Conservation (phyloP, 2,113 vertebrate species). For the Pollachius pollachius region DNA sequence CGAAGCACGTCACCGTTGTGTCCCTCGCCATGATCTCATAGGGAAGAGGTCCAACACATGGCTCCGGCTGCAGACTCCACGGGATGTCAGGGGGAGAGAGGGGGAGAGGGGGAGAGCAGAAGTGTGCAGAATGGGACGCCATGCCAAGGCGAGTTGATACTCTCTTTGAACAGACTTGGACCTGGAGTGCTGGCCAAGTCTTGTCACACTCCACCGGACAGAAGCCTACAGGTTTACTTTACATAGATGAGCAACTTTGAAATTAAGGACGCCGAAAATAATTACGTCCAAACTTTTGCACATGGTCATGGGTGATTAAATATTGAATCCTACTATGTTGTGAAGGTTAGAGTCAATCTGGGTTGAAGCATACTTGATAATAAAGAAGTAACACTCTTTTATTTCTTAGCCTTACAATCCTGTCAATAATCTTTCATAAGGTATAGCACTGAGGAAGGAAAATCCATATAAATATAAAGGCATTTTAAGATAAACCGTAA, state of each 20-base stretch:
- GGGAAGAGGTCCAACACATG: constrained; percentile 46
- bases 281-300: too few relatives aligned
- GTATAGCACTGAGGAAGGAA: too few relatives aligned
- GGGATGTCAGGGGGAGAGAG: not conserved
- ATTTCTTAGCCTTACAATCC: too few relatives aligned
- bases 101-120: constrained; percentile 13
- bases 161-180: constrained; percentile 61
- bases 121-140: constrained; percentile 40
- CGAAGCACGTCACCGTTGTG: not conserved
- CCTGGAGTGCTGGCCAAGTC: constrained; percentile 51
- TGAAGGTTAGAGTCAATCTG: too few relatives aligned
- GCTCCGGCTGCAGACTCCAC: constrained; percentile 46
- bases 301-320: too few relatives aligned
- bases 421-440: too few relatives aligned
- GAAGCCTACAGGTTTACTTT: not conserved
- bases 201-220: constrained; percentile 38
- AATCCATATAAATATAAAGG: too few relatives aligned
- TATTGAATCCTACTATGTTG: too few relatives aligned
- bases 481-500: too few relatives aligned
- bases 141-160: constrained; percentile 60
- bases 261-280: too few relatives aligned
- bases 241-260: constrained; percentile 29
- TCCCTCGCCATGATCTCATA: constrained; percentile 42
- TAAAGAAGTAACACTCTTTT: too few relatives aligned
- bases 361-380: too few relatives aligned